Conservation (phyloP, 2,797 vertebrate genomes). For the Myripristis jacobus region DNA sequence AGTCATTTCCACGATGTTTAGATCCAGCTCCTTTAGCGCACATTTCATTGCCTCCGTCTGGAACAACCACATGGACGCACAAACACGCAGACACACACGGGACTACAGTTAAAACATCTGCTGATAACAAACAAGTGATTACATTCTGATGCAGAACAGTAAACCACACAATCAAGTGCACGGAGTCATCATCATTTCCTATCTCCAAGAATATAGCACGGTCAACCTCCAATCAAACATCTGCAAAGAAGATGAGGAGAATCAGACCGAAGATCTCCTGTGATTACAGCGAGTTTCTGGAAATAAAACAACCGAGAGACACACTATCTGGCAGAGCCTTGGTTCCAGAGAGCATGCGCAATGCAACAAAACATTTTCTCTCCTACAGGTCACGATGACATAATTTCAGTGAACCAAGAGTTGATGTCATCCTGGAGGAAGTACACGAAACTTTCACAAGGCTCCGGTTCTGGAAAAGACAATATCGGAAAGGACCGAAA, state of each 20-base stretch:
- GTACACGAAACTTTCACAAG: conserved; percentile 68
- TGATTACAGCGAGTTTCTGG: conserved; percentile 14
- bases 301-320: conserved; percentile 5
- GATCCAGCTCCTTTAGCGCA: conserved; percentile 87
- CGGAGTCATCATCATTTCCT: conserved; percentile 37
- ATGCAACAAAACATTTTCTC: conserved; percentile 52
- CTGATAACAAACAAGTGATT: conserved; percentile 37
- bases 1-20: conserved; percentile 95
- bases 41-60: conserved; percentile 90
- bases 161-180: conserved; percentile 13
- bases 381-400: conserved; percentile 70
- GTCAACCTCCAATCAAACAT: conserved; percentile 52
- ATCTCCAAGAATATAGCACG: conserved; percentile 35
- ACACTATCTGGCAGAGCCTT: conserved; percentile 1
- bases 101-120: conserved; percentile 49
- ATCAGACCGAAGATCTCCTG: conserved; percentile 31
- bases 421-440: conserved; percentile 77
- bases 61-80: conserved; percentile 40
- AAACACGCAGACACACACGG: conserved; percentile 49
- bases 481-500: conserved; percentile 53
- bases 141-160: conserved; percentile 22
- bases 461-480: conserved; percentile 53
- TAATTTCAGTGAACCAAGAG: conserved; percentile 71
- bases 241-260: conserved; percentile 51
- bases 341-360: conserved; percentile 22